Evolutionary conservation across 1,140 invertebrate genomes (phyloP), one percentile per base, ranked within the genome.

Genomic region (Pseudomyrmex dendroicus): DNA sequence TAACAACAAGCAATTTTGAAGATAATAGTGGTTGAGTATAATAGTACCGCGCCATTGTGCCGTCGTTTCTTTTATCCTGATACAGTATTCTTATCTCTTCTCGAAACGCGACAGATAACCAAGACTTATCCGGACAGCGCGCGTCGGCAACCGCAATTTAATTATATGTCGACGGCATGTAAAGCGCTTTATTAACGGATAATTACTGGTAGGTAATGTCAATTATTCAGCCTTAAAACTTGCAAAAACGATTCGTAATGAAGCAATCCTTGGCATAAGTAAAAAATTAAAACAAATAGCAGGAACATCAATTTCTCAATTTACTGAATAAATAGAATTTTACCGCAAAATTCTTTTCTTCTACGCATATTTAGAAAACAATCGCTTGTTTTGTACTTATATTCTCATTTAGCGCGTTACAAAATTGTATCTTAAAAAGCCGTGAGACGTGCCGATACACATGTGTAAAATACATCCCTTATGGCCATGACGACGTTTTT

Each of bases 41-140:
- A 67, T 56, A 78, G 35, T 25, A 4, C 56, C 17, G 17, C 46
- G 9, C 15, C 13, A 56, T 57, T 77, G 13, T 78, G 46, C 9
- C 48, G 35, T 22, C 35, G 17, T 66, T 48, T n/a, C 10, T 13
- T 57, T 78, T 68, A 20, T 68, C 22, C 9, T 5, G 10, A 5
- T 50, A 22, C n/a, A 35, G 13, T 66, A 44, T 77, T 56, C 10
- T 1, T 9, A 17, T 56, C 17, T 66, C 3, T 12, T 4, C n/a
- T 12, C 17, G 50, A 77, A 77, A 68, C 5, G 13, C 35, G 52
- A 44, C 17, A 77, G 8, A 77, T 67, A 57, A 77, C 13, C 17
- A 17, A 9, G 13, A 67, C 25, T 56, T 77, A 67, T 77, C 13
- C 20, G 35, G 35, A 35, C 5, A 35, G 25, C 17, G 22, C 35